Evolutionary conservation across 2,113 vertebrate species (phyloP).

Genomic region (Ascaphus truei): DNA sequence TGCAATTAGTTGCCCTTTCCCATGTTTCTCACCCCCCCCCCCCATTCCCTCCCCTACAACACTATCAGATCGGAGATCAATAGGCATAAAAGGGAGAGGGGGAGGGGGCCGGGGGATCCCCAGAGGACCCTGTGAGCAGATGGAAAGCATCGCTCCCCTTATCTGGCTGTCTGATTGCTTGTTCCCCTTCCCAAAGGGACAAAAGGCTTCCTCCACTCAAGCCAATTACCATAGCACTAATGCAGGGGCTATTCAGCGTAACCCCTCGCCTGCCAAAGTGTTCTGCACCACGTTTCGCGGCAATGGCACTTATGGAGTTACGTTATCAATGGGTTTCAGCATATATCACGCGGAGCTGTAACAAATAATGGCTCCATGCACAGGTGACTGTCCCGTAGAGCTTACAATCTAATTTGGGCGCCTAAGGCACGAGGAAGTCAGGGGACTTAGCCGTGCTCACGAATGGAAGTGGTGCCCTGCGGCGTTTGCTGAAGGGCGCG

Average conservation of each 20-base stretch:
- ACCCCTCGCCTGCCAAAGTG: too few relatives aligned
- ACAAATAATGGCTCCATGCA: too few relatives aligned
- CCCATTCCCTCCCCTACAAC: neutral
- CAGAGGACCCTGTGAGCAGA: neutral
- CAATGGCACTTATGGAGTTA: neutral
- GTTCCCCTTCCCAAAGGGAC: neutral
- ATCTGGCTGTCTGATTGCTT: neutral
- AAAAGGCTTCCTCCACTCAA: constrained; percentile 2
- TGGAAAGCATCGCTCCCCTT: constrained; percentile 15
- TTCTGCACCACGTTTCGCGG: neutral
- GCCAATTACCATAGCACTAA: neutral
- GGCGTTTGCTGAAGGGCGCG: neutral
- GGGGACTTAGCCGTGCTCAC: too few relatives aligned
- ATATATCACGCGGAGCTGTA: too few relatives aligned
- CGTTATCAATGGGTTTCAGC: too few relatives aligned
- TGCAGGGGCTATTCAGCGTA: neutral
- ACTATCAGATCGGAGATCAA: constrained; percentile 17
- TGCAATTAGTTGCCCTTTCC: neutral
- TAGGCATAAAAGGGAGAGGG: neutral
- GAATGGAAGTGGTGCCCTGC: too few relatives aligned
- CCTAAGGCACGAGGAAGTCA: too few relatives aligned
- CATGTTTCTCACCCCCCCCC: neutral
- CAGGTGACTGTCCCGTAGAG: too few relatives aligned
- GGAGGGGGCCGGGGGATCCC: neutral
- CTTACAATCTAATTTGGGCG: too few relatives aligned